Conservation (phyloP, 2,113 vertebrate species). For the Turdus rufiventris region DNA sequence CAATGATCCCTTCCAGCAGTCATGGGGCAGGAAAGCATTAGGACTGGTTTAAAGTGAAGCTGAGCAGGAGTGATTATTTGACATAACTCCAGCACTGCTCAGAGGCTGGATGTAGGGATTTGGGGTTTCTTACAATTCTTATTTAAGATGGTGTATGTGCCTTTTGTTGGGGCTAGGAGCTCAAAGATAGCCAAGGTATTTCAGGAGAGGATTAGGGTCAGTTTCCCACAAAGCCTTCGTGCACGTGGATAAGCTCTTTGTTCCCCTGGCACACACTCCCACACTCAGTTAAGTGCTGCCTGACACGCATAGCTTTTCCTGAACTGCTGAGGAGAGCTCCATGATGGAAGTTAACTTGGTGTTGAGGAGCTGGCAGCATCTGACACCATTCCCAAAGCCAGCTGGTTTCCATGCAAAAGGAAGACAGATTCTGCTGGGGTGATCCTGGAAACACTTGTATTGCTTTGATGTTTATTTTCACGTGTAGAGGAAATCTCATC, state of each 20-base stretch:
- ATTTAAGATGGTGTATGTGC: not conserved
- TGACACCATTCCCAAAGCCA: not conserved
- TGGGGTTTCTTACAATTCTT: not conserved
- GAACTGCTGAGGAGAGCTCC: not conserved
- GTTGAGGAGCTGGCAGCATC: not conserved
- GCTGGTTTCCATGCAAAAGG: conserved; percentile 23
- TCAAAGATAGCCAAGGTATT: not conserved
- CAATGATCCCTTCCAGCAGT: not conserved
- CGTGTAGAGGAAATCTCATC: not conserved
- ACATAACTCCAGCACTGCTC: not conserved
- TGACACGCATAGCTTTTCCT: not conserved
- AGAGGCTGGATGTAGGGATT: not conserved
- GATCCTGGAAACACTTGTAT: not conserved
- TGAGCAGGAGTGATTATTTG: not conserved
- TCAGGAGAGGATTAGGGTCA: not conserved
- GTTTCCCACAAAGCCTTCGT: not conserved
- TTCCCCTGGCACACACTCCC: not conserved
- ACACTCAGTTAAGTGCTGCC: not conserved
- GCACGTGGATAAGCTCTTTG: not conserved
- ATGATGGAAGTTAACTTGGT: not conserved
- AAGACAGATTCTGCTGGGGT: not conserved
- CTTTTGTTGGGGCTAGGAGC: not conserved
- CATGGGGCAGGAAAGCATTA: not conserved
- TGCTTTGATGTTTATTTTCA: not conserved
- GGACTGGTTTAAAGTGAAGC: not conserved